Percentiles rank a stretch among this genome's conserved stretches.
Conservation (phyloP, 2,113 vertebrate species). For the Vidua chalybeata region DNA sequence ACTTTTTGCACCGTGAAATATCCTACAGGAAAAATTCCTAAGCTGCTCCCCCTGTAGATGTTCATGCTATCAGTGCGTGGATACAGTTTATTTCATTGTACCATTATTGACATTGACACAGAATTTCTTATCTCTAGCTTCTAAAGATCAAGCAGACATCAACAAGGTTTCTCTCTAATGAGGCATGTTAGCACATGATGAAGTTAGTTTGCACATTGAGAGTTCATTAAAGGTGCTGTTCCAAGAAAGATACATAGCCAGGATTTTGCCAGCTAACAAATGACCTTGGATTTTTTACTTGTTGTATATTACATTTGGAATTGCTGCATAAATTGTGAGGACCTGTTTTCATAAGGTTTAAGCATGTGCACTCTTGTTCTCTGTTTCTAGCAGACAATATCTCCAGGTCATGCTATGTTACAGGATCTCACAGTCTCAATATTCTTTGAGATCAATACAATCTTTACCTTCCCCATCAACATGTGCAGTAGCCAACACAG, state of each 20-base stretch:
- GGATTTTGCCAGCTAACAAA: not conserved
- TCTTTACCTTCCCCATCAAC: not conserved
- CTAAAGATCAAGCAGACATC: conserved; percentile 40
- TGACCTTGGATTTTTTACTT: not conserved
- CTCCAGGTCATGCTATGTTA: not conserved
- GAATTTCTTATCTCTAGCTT: conserved; percentile 46
- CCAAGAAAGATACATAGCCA: not conserved
- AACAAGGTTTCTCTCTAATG: not conserved
- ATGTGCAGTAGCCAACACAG: not conserved
- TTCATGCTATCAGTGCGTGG: fast-evolving
- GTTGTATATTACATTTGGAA: not conserved
- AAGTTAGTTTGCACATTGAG: not conserved
- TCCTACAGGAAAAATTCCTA: not conserved
- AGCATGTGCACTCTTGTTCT: not conserved
- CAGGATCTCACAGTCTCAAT: not conserved
- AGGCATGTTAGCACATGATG: not conserved
- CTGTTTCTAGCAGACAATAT: not conserved
- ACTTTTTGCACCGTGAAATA: not conserved
- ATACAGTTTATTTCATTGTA: not conserved
- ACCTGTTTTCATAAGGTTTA: not conserved
- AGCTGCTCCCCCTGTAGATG: not conserved
- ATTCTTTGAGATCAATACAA: not conserved
- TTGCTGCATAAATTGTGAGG: not conserved
- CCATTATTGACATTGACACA: conserved; percentile 1
- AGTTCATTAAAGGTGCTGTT: conserved; percentile 15